Evolutionary conservation across 2,113 vertebrate genomes (phyloP), one percentile per base, ranked within the genome.

Genomic region (Empidonax traillii): DNA sequence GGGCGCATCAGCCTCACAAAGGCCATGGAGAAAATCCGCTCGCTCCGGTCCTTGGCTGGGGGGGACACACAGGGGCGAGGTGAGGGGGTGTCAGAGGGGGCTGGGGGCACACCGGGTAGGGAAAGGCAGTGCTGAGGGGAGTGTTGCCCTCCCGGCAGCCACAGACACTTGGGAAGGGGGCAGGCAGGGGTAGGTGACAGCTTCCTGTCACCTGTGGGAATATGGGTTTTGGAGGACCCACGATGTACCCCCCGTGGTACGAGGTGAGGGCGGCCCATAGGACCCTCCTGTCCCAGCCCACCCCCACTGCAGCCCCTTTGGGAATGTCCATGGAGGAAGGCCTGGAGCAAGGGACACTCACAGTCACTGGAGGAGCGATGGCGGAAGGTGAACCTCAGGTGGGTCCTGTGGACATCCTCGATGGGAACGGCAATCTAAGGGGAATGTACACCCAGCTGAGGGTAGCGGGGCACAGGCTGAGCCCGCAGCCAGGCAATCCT

Each of bases 331-430:
- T 3, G 4, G 25, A 31, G 55, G 18, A 10, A 9, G n/a, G 23
- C 3, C 4, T 9, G 44, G 43, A 28, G 53, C 5, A 3, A 11
- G 44, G 51, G 55, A 25, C 5, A 98, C 99, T 99, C 93, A 99
- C 99, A 99, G 97, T 99, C 99, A 24, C 99, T 99, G 8, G 99
- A 99, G 6, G 99, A 99, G 52, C 99, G 98, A 68, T 99, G 99
- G 37, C 99, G 98, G 93, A 99, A 99, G 66, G 99, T 99, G 93
- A 99, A 99, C 8, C 99, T 98, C 41, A 99, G 97, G 97, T 99
- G 99, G 79, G 99, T 99, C 82, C 98, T 98, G 97, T 99, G 99
- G n/a, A 99, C 99, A 0, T 99, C 99, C 95, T 99, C 99, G 3
- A 99, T 99, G 28, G 99, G 99, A 53, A 99, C 99, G 2, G 99